Conservation (phyloP, 2,113 vertebrate genomes). For the Lamprotornis superbus region DNA sequence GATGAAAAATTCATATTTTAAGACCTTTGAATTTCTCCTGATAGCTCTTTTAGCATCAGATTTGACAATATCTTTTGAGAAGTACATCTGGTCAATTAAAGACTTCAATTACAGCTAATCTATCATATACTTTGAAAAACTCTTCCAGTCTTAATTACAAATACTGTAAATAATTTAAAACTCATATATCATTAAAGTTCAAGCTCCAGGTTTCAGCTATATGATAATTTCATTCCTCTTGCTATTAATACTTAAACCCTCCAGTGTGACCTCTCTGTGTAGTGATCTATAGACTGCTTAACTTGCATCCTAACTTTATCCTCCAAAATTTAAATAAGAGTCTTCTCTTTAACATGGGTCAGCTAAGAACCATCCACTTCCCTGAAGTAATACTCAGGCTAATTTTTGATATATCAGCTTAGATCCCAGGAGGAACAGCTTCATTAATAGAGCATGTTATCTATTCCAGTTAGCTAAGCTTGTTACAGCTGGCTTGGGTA, state of each 20-base stretch:
- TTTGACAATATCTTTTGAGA: conserved; percentile 7
- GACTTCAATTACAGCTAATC: not conserved
- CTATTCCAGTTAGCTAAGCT: not conserved
- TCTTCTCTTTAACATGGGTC: not conserved
- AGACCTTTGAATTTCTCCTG: not conserved
- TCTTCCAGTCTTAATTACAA: conserved; percentile 44
- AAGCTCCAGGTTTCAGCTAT: conserved; percentile 5
- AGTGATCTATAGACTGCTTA: not conserved
- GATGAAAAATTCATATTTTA: conserved; percentile 51
- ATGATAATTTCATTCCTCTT: not conserved
- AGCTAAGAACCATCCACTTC: not conserved
- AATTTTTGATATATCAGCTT: not conserved
- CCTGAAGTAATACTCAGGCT: not conserved
- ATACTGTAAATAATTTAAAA: conserved; percentile 39
- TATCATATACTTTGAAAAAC: not conserved
- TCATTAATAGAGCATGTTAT: not conserved
- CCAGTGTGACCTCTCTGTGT: not conserved
- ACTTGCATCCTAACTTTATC: not conserved
- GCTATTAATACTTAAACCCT: not conserved
- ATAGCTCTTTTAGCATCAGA: not conserved
- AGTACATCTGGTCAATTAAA: not conserved
- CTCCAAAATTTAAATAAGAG: not conserved
- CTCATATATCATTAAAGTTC: conserved; percentile 22
- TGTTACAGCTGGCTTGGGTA: not conserved
- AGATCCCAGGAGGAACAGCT: not conserved